Evolutionary conservation across 2,888 invertebrate species (phyloP), one percentile per base, ranked within the genome.

Genomic region (Trichopria drosophilae): DNA sequence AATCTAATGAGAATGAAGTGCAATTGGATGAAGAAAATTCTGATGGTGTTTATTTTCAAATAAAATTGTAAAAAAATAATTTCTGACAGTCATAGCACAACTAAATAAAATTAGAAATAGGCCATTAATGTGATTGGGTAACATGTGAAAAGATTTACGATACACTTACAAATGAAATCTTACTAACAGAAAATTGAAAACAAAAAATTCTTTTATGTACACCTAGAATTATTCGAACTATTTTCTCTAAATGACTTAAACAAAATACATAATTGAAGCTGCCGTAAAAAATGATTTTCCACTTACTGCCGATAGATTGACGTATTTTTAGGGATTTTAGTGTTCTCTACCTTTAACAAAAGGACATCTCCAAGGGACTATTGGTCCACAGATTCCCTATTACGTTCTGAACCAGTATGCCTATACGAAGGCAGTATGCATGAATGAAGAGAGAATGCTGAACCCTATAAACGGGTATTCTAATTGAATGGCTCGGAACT

Each of bases 261-360:
- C 16, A 13, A n/a, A 32, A 3, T 13, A 32, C 19, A 32, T 32
- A 32, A 32, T 32, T 3, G 15, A 32, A 12, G 19, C 18, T 32
- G 19, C 32, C 7, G 19, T 2, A 6, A 19, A 16, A 16, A 32
- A 32, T 13, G 16, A n/a, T 9, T 13, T 32, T 18, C 9, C 16
- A 10, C 3, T 32, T 9, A 9, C 32, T 13, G 16, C 32, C 7
- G 15, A 32, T 16, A 32, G 10, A 18, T 37, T 23, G 23, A 37
- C n/a, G 22, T 20, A 10, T 37, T 37, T 19, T 19, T 23, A 37
- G 37, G 37, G 10, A n/a, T n/a, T n/a, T n/a, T n/a, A n/a, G n/a
- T n/a, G n/a, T n/a, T n/a, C n/a, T n/a, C n/a, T n/a, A n/a, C 18
- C 16, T 34, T 34, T 10, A 16, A 34, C 16, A 3, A 16, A 34